Percentiles rank a stretch among this genome's conserved stretches.
Evolutionary conservation across 2,113 vertebrate species (phyloP).

Genomic region (Oreochromis aureus): DNA sequence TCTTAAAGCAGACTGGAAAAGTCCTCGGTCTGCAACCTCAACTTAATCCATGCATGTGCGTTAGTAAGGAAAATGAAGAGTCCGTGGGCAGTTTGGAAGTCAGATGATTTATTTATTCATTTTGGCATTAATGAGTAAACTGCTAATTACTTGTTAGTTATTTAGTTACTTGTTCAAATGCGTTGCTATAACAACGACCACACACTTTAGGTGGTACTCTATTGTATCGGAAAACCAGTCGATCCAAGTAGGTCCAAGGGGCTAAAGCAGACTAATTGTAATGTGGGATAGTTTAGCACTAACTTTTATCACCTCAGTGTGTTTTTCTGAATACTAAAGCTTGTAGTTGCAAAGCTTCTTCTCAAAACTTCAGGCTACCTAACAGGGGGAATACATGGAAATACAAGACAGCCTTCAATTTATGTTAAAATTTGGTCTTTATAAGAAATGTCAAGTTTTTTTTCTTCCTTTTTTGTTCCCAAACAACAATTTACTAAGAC

Average conservation of each 20-base stretch:
- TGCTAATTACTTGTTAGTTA: background rate
- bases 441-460: background rate
- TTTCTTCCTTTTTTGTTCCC: background rate
- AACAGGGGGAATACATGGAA: background rate
- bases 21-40: background rate
- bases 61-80: background rate
- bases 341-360: background rate
- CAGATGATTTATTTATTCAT: background rate
- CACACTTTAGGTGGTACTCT: accelerated
- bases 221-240: background rate
- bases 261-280: accelerated
- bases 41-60: background rate
- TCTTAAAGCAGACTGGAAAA: background rate
- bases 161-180: background rate
- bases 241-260: background rate
- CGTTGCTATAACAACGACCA: accelerated
- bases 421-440: background rate
- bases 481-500: background rate
- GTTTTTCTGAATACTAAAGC: background rate
- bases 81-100: background rate
- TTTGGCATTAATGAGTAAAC: background rate
- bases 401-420: background rate
- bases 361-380: accelerated
- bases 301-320: background rate
- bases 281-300: background rate